Percentiles rank a stretch among this genome's conserved stretches.
phyloP scores from a whole-genome alignment of 2,113 vertebrate species.

The Aphyosemion australe region DNA sequence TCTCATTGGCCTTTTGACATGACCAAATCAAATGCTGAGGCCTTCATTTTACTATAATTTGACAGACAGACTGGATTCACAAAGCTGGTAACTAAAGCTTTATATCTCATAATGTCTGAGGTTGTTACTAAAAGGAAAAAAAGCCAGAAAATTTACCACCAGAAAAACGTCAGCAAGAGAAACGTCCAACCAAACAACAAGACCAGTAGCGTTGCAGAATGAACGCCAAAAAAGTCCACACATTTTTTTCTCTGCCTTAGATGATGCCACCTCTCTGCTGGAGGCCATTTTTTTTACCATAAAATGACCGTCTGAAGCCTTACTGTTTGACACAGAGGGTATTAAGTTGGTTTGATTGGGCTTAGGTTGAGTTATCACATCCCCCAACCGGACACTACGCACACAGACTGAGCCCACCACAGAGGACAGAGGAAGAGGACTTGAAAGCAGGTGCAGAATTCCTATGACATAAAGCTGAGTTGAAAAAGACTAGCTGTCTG shows the following conservation, averaged over 20 bases:
- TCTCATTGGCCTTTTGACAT: conserved; percentile 75
- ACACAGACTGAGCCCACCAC: conserved; percentile 52
- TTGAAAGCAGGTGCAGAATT: conserved; percentile 71
- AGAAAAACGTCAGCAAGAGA: conserved; percentile 47
- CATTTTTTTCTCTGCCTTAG: conserved; percentile 42
- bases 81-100: conserved; percentile 47
- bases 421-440: conserved; percentile 59
- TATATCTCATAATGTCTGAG: conserved; percentile 61
- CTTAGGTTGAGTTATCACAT: conserved; percentile 73
- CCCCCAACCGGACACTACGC: conserved; percentile 69
- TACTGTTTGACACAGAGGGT: conserved; percentile 61
- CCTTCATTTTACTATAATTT: conserved; percentile 70
- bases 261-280: conserved; percentile 58
- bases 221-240: conserved; percentile 47
- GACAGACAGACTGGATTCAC: conserved; percentile 60
- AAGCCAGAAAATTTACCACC: conserved; percentile 37
- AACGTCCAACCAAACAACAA: conserved; percentile 49
- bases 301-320: conserved; percentile 64
- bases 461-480: conserved; percentile 65
- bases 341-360: conserved; percentile 74
- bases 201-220: conserved; percentile 45
- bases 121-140: conserved; percentile 34
- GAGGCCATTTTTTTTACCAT: conserved; percentile 57
- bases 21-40: conserved; percentile 70
- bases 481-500: conserved; percentile 67